Evolutionary conservation across 37 sponge, comb jelly and placozoan species (phyloP).

Genomic region (Hexactinellida sp.): DNA sequence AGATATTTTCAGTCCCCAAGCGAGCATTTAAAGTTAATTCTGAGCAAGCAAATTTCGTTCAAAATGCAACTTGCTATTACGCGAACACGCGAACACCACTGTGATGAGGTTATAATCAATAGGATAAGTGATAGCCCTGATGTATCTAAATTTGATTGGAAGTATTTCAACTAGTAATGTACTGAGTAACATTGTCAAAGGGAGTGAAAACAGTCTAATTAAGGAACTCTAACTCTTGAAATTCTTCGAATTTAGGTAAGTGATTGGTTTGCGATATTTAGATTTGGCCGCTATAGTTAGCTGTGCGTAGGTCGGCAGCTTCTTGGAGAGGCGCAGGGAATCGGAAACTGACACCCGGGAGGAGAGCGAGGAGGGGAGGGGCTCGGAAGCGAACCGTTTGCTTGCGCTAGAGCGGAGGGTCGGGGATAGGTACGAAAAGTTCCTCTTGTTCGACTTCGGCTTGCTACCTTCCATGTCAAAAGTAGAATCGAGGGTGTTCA

Average conservation of each 20-base stretch:
- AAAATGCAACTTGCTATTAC: too few species aligned
- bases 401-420: neutral
- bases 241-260: neutral
- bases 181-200: neutral
- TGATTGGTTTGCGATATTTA: neutral
- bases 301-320: neutral
- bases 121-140: too few species aligned
- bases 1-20: too few species aligned
- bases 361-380: neutral
- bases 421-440: neutral
- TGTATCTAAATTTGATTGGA: too few species aligned
- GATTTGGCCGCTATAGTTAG: neutral
- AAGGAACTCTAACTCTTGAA: neutral
- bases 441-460: neutral
- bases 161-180: neutral
- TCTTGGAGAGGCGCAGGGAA: neutral
- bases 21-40: too few species aligned
- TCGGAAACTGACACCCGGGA: neutral
- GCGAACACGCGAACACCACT: too few species aligned
- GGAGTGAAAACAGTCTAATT: neutral
- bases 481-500: neutral
- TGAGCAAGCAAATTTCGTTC: too few species aligned
- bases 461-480: neutral
- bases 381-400: constrained; percentile 2
- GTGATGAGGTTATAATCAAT: too few species aligned